Evolutionary conservation across 2,797 vertebrate species (phyloP).

Genomic region (Philypnodon macrostomus): DNA sequence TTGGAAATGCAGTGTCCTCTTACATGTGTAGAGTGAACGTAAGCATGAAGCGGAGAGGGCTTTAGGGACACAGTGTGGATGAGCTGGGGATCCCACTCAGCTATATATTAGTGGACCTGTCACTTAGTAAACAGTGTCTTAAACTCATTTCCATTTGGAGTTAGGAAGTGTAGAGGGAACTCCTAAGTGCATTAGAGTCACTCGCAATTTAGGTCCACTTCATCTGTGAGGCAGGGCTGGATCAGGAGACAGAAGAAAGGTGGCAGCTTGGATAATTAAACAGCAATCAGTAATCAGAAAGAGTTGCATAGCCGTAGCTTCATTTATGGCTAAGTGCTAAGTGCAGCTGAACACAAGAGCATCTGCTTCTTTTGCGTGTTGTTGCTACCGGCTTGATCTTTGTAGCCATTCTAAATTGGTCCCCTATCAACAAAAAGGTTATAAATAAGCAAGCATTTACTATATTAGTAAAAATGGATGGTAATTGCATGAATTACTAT

Average conservation of each 20-base stretch:
- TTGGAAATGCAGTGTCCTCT: background rate
- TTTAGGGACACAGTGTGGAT: constrained; percentile 29
- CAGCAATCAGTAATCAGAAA: constrained; percentile 42
- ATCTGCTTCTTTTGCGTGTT: constrained; percentile 2
- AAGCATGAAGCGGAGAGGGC: constrained; percentile 26
- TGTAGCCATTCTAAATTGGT: background rate
- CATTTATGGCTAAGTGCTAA: constrained; percentile 22
- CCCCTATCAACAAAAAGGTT: background rate
- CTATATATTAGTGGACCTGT: constrained; percentile 51
- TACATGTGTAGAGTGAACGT: constrained; percentile 17
- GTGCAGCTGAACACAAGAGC: background rate
- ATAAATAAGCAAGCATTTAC: too few relatives aligned
- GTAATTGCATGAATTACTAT: too few relatives aligned
- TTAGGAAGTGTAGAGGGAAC: constrained; percentile 54
- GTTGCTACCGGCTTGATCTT: background rate
- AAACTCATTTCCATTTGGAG: constrained; percentile 64
- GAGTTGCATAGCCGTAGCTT: constrained; percentile 10
- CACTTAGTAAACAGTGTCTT: constrained; percentile 61
- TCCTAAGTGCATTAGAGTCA: constrained; percentile 66
- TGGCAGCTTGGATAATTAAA: constrained; percentile 40
- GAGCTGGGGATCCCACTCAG: constrained; percentile 36
- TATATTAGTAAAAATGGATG: too few relatives aligned
- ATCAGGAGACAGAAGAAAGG: constrained; percentile 12
- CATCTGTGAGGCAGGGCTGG: constrained; percentile 31
- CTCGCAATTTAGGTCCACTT: constrained; percentile 58